Evolutionary conservation across 2,113 vertebrate genomes (phyloP), one percentile per base, ranked within the genome.

Genomic region (Chitala chitala): DNA sequence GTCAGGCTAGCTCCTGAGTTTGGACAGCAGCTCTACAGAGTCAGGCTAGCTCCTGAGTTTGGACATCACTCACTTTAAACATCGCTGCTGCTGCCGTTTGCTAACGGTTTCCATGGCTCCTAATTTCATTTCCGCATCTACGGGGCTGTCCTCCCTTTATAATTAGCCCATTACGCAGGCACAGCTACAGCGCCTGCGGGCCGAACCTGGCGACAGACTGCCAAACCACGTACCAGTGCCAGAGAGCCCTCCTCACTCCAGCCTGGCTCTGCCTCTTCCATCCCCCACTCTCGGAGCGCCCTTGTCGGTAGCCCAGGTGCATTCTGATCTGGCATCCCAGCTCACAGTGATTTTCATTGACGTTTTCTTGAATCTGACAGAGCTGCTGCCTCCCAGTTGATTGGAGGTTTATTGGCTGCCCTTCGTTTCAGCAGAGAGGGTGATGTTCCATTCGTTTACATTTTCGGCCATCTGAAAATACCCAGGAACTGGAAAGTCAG

Each of bases 151-250:
- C 71, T 72, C 31, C 1, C 9, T 42, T 17, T 53, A 65, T 64
- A 88, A 89, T 86, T 82, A 90, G 81, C 74, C 80, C 83, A 1
- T 83, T 83, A 82, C 71, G 76, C 82, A 31, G 75, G 75, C 80
- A 33, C 72, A 79, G 66, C 87, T 53, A 51, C 44, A 71, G 5
- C 80, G 79, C 70, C 77, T 56, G 26, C 72, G 74, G 80, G 75
- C 61, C 75, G 69, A 82, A 84, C 54, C 71, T 29, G 53, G 78
- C 84, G 81, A 74, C 71, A 4, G 73, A 82, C 82, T 78, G 75
- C 51, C 82, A 81, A 84, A 46, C 71, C 9, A 12, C 10, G 48
- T 69, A 51, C 73, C 79, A 58, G 84, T 74, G 38, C 79, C 79
- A 58, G 51, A 84, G 80, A 42, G 44, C 17, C 4, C 17, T 69